Conservation (phyloP, 2,797 vertebrate species). For the Rhincodon typus region DNA sequence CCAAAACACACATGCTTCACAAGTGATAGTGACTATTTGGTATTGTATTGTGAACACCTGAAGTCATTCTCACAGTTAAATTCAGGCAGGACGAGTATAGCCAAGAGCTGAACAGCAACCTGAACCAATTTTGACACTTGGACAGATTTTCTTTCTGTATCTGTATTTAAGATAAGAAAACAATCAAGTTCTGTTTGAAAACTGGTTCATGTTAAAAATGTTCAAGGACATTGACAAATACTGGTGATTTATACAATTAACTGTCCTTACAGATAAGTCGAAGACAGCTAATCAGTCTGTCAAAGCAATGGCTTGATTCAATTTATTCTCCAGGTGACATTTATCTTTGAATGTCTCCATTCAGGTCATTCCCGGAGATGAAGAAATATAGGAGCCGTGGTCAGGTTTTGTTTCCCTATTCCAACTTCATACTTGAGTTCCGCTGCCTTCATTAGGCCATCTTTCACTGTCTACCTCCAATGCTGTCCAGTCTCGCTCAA, state of each 20-base stretch:
- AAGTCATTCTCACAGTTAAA: neutral
- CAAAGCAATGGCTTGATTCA: neutral
- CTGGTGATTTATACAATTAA: slow-evolving; percentile 32
- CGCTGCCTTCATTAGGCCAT: neutral
- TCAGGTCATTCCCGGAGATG: neutral
- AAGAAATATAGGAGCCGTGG: neutral
- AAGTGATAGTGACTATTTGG: neutral
- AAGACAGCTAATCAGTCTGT: slow-evolving; percentile 22
- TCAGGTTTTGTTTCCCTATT: neutral
- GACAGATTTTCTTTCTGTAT: neutral
- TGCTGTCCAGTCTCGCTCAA: neutral
- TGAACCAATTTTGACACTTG: neutral
- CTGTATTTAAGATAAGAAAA: slow-evolving; percentile 33
- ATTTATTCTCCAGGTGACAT: neutral
- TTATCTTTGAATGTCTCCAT: neutral
- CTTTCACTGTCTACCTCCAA: slow-evolving; percentile 20
- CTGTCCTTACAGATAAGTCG: slow-evolving; percentile 17
- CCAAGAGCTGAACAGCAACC: neutral
- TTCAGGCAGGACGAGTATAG: too few species aligned
- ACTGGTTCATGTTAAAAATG: neutral
- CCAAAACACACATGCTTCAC: neutral
- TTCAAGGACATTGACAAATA: slow-evolving; percentile 30
- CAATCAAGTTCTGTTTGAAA: slow-evolving; percentile 23
- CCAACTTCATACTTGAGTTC: neutral
- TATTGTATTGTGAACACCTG: too few species aligned